Evolutionary conservation across 2,113 vertebrate genomes (phyloP).

Genomic region (Chaetodon trifascialis): DNA sequence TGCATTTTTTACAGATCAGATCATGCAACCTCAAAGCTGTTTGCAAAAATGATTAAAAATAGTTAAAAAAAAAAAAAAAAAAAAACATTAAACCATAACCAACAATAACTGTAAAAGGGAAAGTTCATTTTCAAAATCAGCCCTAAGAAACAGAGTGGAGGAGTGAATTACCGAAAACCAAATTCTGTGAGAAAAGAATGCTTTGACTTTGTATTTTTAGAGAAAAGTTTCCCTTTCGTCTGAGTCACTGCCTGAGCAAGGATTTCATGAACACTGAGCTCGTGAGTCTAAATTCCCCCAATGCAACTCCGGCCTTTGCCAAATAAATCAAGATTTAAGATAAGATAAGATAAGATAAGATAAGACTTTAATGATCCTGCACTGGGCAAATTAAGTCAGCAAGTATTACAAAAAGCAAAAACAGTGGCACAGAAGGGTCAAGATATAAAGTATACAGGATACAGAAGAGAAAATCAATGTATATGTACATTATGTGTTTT

Average conservation of each 20-base stretch:
- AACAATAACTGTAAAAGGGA: background rate
- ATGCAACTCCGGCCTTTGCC: too few relatives aligned
- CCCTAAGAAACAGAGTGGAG: background rate
- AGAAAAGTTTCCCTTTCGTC: background rate
- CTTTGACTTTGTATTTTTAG: background rate
- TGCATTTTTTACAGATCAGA: slow-evolving; percentile 6
- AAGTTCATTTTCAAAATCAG: background rate
- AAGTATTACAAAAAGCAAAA: too few relatives aligned
- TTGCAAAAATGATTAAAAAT: background rate
- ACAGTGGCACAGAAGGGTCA: too few relatives aligned
- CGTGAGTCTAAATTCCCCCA: background rate
- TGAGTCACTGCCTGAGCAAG: background rate
- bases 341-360: too few relatives aligned
- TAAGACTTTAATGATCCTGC: too few relatives aligned
- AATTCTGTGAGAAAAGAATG: background rate
- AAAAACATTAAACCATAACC: background rate
- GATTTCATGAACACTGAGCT: background rate
- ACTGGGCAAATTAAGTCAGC: too few relatives aligned
- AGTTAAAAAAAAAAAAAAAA: too few relatives aligned
- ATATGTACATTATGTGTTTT: too few relatives aligned
- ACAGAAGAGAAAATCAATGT: too few relatives aligned
- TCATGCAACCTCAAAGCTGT: background rate
- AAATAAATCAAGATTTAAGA: too few relatives aligned
- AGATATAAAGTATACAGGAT: too few relatives aligned
- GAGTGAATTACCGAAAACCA: background rate